Evolutionary conservation across 1,140 invertebrate genomes (phyloP).

Genomic region (Antheraea mylitta): DNA sequence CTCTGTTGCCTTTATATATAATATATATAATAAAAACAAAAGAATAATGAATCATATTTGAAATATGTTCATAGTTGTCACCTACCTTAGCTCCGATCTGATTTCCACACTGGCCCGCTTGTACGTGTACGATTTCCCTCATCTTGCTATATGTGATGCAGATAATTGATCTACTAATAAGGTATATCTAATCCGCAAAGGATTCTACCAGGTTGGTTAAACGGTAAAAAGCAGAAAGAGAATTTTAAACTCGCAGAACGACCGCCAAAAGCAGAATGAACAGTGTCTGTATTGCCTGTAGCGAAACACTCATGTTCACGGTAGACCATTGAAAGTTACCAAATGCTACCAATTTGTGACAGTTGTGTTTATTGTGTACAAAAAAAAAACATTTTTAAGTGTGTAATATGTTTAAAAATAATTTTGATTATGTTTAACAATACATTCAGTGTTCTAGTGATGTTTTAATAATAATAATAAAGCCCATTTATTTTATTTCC

Average conservation of each 20-base stretch:
- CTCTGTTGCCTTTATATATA: no score
- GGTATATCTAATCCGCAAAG: background rate
- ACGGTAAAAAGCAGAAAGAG: background rate
- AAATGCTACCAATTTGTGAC: no score
- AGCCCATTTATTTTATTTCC: no score
- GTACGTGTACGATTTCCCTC: constrained; percentile 8
- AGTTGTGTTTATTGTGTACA: no score
- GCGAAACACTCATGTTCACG: no score
- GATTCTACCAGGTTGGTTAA: background rate
- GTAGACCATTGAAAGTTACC: no score
- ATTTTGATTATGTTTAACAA: no score
- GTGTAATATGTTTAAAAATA: no score
- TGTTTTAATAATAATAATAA: no score
- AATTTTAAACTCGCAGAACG: background rate
- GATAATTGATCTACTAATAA: constrained; percentile 41
- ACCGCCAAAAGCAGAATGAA: background rate
- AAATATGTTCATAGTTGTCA: no score
- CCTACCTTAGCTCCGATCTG: constrained; percentile 7
- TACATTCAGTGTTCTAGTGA: no score
- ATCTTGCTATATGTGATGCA: constrained; percentile 68
- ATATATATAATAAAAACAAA: constrained; percentile 33
- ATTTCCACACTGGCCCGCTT: constrained; percentile 4
- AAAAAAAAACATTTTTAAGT: no score
- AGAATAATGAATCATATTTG: background rate
- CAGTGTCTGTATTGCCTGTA: background rate